Conservation (phyloP, 2,797 vertebrate genomes). For the Poeciliopsis turneri region DNA sequence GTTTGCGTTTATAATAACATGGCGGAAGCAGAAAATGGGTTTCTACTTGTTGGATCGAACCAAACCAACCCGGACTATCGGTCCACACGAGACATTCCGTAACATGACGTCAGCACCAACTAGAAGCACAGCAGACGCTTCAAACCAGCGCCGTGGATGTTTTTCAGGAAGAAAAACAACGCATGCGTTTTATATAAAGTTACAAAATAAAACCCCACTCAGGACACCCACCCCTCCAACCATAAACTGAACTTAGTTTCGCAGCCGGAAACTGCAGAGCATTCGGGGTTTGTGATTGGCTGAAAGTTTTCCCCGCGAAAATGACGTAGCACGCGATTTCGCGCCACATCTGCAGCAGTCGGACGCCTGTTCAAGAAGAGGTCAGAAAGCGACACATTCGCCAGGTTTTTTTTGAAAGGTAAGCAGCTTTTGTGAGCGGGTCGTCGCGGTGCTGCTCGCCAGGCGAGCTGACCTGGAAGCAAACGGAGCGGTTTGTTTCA, state of each 20-base stretch:
- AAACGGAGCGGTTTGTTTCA: neutral
- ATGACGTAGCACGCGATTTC: constrained; percentile 70
- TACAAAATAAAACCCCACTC: neutral
- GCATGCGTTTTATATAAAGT: neutral
- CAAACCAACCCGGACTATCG: constrained; percentile 21
- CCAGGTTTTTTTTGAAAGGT: accelerated
- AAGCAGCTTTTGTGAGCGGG: accelerated
- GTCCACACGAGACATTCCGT: accelerated
- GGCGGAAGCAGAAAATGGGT: neutral
- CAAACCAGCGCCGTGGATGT: accelerated
- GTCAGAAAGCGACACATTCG: constrained; percentile 34
- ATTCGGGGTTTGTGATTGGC: constrained; percentile 69
- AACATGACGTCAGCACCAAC: neutral
- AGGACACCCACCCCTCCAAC: neutral
- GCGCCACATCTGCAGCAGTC: constrained; percentile 74
- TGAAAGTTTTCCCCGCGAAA: constrained; percentile 86
- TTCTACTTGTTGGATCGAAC: constrained; percentile 33
- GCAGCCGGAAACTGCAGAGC: constrained; percentile 13
- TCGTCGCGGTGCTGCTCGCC: accelerated
- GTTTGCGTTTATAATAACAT: constrained; percentile 9
- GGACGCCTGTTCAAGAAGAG: constrained; percentile 31
- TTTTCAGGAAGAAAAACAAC: neutral
- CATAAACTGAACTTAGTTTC: neutral
- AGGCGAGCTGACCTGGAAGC: accelerated
- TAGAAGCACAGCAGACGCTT: neutral